phyloP scores from a whole-genome alignment of 2,113 vertebrate genomes.

The Charadrius vociferus region DNA sequence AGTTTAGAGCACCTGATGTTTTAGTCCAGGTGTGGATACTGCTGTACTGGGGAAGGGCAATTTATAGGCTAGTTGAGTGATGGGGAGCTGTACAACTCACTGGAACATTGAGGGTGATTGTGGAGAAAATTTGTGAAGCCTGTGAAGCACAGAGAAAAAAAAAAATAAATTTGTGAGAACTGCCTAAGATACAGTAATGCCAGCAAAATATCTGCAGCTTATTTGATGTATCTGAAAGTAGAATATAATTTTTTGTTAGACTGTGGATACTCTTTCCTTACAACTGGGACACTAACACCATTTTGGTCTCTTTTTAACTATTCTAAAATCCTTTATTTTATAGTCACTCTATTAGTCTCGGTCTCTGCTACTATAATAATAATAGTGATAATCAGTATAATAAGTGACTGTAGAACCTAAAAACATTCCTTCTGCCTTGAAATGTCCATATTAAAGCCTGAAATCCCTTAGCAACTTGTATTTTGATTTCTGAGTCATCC shows the following conservation, averaged over 20 bases:
- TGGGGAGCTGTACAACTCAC: background rate
- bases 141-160: background rate
- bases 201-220: background rate
- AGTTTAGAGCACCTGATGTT: background rate
- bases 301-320: background rate
- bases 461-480: background rate
- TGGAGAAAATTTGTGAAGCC: background rate
- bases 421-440: background rate
- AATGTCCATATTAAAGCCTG: background rate
- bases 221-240: background rate
- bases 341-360: background rate
- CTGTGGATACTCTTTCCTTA: background rate
- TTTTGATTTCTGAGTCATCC: background rate
- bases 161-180: background rate
- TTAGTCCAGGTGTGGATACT: background rate
- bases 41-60: background rate
- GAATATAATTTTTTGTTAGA: background rate
- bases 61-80: background rate
- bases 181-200: background rate
- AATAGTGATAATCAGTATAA: background rate
- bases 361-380: background rate
- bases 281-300: background rate
- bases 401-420: background rate
- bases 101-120: background rate
- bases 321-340: background rate